Evolutionary conservation across 1,140 invertebrate genomes (phyloP).

Genomic region (Coelopa frigida): DNA sequence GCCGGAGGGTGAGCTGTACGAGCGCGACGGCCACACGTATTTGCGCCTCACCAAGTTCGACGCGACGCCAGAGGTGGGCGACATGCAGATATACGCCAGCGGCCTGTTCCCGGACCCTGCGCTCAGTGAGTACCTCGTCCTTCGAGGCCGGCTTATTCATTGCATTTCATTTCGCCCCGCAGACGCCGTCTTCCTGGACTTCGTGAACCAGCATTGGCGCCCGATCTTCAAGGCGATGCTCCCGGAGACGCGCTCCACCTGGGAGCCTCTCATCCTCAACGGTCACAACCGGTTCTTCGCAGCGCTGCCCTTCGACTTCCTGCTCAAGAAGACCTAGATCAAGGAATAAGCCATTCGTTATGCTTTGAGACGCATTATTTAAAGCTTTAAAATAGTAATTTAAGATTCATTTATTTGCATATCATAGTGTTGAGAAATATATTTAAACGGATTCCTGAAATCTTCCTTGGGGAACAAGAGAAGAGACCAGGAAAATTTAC

Average conservation of each 20-base stretch:
- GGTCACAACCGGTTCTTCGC: slow-evolving; percentile 33
- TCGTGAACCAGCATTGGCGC: slow-evolving; percentile 41
- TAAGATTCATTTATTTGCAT: no score
- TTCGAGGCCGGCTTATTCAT: slow-evolving; percentile 6
- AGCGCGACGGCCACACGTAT: slow-evolving; percentile 36
- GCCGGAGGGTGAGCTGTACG: slow-evolving; percentile 31
- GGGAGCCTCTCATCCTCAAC: slow-evolving; percentile 32
- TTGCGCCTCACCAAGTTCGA: slow-evolving; percentile 32
- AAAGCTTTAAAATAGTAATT: no score
- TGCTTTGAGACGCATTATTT: no score
- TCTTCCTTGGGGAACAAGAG: no score
- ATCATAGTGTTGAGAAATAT: no score
- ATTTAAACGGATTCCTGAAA: no score
- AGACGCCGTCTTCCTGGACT: slow-evolving; percentile 40
- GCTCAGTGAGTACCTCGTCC: slow-evolving; percentile 25
- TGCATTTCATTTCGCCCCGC: neutral
- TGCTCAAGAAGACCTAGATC: no score
- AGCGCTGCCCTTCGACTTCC: slow-evolving; percentile 34
- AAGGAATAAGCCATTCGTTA: no score
- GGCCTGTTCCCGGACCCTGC: slow-evolving; percentile 38
- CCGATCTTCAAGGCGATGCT: slow-evolving; percentile 31
- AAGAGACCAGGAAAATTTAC: no score
- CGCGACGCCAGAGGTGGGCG: slow-evolving; percentile 32
- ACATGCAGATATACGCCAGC: slow-evolving; percentile 35
- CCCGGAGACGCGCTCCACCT: slow-evolving; percentile 30